Evolutionary conservation across 1,140 invertebrate species (phyloP).

Genomic region (Scaptodrosophila lebanonensis): DNA sequence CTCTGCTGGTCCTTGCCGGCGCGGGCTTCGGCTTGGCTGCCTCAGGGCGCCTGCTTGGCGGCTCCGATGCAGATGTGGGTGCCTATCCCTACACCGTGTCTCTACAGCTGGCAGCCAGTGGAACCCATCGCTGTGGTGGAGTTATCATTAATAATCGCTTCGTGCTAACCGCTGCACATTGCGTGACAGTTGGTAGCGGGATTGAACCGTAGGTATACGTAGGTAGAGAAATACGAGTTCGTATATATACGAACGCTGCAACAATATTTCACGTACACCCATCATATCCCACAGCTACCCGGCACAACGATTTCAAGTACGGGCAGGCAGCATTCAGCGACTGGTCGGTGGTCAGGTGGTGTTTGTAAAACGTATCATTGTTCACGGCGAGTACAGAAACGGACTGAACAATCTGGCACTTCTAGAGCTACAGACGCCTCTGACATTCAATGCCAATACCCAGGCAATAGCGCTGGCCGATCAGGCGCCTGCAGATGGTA

Average conservation of each 20-base stretch:
- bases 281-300: conserved; percentile 56
- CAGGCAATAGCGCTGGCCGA: conserved; percentile 47
- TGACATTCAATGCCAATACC: conserved; percentile 46
- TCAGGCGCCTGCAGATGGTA: conserved; percentile 32
- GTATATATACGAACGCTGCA: neutral
- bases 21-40: neutral
- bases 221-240: no score
- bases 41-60: conserved; percentile 29
- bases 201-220: conserved; percentile 47
- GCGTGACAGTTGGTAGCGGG: conserved; percentile 43
- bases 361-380: conserved; percentile 36
- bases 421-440: conserved; percentile 39
- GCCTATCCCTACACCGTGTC: conserved; percentile 59
- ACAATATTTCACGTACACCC: neutral
- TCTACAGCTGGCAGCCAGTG: conserved; percentile 36
- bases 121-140: conserved; percentile 46
- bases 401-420: conserved; percentile 59
- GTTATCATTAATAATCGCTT: conserved; percentile 24
- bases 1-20: neutral
- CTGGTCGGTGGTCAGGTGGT: conserved; percentile 47
- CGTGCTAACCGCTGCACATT: conserved; percentile 57
- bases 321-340: conserved; percentile 64
- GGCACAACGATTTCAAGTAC: conserved; percentile 32
- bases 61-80: conserved; percentile 32
- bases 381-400: conserved; percentile 39